Conservation (phyloP, 2,888 invertebrate genomes). For the Ichneumoninae sp. region DNA sequence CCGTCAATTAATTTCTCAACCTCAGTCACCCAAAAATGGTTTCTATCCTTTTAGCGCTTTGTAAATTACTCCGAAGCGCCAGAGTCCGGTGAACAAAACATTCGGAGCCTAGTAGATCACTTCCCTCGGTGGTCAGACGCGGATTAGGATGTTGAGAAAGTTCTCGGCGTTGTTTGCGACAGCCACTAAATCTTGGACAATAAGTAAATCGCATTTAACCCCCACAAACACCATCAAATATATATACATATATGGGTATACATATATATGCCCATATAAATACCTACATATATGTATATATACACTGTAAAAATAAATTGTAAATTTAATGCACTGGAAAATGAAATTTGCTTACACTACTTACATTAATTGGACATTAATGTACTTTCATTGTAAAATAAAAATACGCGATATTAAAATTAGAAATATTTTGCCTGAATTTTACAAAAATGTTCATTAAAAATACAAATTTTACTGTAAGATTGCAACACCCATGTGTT, state of each 20-base stretch:
- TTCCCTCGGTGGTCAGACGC: conserved; percentile 30
- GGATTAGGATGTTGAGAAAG: conserved; percentile 47
- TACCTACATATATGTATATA: background rate
- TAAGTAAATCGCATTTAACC: conserved; percentile 44
- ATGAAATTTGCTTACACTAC: too few species aligned
- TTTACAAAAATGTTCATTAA: too few species aligned
- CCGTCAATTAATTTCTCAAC: background rate
- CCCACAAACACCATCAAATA: background rate
- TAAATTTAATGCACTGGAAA: too few species aligned
- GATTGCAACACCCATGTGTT: too few species aligned
- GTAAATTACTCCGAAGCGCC: background rate
- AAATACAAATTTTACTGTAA: too few species aligned
- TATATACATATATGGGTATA: background rate
- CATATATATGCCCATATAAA: background rate
- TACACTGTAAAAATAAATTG: too few species aligned
- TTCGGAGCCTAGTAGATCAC: conserved; percentile 50
- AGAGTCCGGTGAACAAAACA: conserved; percentile 21
- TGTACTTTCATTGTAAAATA: too few species aligned
- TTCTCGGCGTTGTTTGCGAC: conserved; percentile 60
- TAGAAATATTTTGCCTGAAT: too few species aligned
- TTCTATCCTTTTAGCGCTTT: background rate
- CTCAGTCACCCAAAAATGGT: background rate
- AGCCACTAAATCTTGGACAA: conserved; percentile 61
- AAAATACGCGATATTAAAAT: too few species aligned
- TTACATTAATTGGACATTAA: too few species aligned